Conservation (phyloP, 2,888 invertebrate genomes). For the Venusia cambrica region DNA sequence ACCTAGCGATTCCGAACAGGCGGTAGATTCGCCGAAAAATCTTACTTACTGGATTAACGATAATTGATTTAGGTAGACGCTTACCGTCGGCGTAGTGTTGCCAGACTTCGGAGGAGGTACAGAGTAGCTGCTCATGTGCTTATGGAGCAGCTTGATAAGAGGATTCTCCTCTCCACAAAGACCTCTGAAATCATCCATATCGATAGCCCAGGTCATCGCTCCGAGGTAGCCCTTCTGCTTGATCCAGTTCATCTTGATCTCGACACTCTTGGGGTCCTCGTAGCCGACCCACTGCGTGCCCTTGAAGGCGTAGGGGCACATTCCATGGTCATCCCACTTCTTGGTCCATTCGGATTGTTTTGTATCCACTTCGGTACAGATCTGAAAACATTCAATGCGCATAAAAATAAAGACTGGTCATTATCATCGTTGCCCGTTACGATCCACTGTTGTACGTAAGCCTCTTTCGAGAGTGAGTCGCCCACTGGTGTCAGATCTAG, state of each 20-base stretch:
- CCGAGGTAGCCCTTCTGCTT: constrained; percentile 89
- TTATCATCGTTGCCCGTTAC: too few relatives aligned
- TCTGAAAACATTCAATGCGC: too few relatives aligned
- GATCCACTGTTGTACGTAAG: too few relatives aligned
- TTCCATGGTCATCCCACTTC: constrained; percentile 91
- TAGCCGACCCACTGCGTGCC: constrained; percentile 96
- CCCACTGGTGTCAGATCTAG: too few relatives aligned
- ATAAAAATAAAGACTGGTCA: too few relatives aligned
- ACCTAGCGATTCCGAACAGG: too few relatives aligned
- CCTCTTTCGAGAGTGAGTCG: too few relatives aligned
- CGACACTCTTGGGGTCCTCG: constrained; percentile 89
- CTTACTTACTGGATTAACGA: too few relatives aligned
- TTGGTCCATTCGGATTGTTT: constrained; percentile 89
- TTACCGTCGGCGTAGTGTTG: constrained; percentile 85
- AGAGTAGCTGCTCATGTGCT: constrained; percentile 85
- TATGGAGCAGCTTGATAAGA: constrained; percentile 86
- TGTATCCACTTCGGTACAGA: constrained; percentile 87
- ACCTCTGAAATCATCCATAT: constrained; percentile 94
- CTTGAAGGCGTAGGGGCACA: constrained; percentile 92
- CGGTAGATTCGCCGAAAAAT: too few relatives aligned
- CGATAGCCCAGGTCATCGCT: constrained; percentile 96
- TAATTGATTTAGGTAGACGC: too few relatives aligned
- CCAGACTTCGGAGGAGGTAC: constrained; percentile 85
- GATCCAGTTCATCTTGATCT: constrained; percentile 95
- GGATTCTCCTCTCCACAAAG: constrained; percentile 89